Evolutionary conservation across 2,888 invertebrate genomes (phyloP).

Genomic region (Agrotis ipsilon): DNA sequence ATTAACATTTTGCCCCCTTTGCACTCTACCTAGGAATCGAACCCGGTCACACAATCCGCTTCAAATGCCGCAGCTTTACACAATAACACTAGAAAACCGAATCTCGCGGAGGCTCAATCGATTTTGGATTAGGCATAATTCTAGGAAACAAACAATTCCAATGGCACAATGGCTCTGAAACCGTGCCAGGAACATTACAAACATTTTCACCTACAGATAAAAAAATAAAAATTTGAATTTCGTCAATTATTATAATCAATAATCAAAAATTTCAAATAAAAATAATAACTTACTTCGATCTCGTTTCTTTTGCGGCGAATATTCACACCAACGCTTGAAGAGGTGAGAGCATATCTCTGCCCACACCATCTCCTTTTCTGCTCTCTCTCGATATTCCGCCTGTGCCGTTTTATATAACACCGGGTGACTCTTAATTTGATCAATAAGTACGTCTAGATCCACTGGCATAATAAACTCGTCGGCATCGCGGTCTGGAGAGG

Average conservation of each 20-base stretch:
- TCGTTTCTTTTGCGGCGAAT: not conserved
- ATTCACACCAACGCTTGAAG: not conserved
- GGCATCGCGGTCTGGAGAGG: not conserved
- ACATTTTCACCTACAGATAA: not conserved
- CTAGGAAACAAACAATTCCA: not conserved
- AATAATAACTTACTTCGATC: conserved; percentile 16
- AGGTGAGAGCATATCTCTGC: not conserved
- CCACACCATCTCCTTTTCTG: not conserved
- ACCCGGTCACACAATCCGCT: conserved; percentile 8
- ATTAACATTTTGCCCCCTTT: not conserved
- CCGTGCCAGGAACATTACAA: too few species aligned
- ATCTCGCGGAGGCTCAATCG: not conserved
- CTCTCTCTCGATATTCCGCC: not conserved
- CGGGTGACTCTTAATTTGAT: not conserved
- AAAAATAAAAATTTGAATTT: not conserved
- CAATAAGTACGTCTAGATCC: not conserved
- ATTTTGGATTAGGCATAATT: not conserved
- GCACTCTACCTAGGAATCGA: conserved; percentile 13
- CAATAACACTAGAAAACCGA: not conserved
- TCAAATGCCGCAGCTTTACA: not conserved
- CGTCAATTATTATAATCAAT: too few species aligned
- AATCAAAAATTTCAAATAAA: too few species aligned
- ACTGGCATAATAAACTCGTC: not conserved
- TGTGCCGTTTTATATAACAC: not conserved
- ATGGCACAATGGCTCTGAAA: not conserved